Conservation (phyloP, 2,113 vertebrate species). For the Pseudonaja textilis region DNA sequence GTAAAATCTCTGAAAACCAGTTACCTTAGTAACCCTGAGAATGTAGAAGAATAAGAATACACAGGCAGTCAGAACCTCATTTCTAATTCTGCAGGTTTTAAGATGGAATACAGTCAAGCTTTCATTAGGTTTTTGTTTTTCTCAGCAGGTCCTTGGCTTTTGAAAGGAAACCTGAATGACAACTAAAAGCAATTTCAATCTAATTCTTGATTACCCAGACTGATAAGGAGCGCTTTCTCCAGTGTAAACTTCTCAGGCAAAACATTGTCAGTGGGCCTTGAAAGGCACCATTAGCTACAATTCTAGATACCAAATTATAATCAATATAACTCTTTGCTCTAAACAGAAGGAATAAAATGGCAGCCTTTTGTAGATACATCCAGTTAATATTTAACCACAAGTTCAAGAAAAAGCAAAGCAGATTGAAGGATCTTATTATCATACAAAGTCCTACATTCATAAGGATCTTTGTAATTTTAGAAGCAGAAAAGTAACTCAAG, state of each 20-base stretch:
- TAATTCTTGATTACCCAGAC: slow-evolving; percentile 76
- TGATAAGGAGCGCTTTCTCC: slow-evolving; percentile 75
- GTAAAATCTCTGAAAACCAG: slow-evolving; percentile 79
- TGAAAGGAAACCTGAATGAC: slow-evolving; percentile 83
- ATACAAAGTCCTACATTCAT: background rate
- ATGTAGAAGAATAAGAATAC: slow-evolving; percentile 80
- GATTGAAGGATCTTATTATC: background rate
- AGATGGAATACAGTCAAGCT: slow-evolving; percentile 81
- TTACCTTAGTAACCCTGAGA: slow-evolving; percentile 84
- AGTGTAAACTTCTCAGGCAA: slow-evolving; percentile 59
- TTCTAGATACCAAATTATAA: slow-evolving; percentile 35
- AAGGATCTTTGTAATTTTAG: background rate
- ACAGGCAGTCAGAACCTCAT: slow-evolving; percentile 71
- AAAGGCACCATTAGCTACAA: slow-evolving; percentile 39
- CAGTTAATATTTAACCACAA: slow-evolving; percentile 14
- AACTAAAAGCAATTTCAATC: slow-evolving; percentile 78
- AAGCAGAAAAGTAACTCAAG: background rate
- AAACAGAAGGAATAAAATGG: slow-evolving; percentile 42
- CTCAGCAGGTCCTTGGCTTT: slow-evolving; percentile 78
- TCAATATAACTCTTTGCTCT: slow-evolving; percentile 43
- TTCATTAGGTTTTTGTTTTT: slow-evolving; percentile 83
- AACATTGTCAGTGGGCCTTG: slow-evolving; percentile 47
- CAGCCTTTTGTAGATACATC: background rate
- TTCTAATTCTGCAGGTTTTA: slow-evolving; percentile 73
- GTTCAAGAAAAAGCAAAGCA: slow-evolving; percentile 1